These are phyloP conservation scores for Heterohyrax brucei DNA, from an alignment of 2,797 vertebrate species.

Conservation along the genomic window DNA sequence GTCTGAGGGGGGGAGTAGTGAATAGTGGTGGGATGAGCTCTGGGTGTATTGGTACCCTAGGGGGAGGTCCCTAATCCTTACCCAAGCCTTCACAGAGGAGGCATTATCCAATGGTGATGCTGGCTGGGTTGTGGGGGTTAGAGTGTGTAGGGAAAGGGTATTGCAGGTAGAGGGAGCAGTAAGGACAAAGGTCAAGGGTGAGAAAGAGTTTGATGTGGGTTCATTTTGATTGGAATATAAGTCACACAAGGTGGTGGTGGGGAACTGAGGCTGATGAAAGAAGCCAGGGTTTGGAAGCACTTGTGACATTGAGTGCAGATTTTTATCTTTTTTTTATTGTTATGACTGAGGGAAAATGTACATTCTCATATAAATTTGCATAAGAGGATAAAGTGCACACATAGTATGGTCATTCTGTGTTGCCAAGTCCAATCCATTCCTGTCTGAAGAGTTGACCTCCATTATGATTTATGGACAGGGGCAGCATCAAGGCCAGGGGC, in stretches of 20 bases:
- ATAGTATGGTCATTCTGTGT: too few relatives aligned
- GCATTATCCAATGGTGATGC: too few relatives aligned
- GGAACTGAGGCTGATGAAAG: neutral
- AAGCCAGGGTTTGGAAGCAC: accelerated
- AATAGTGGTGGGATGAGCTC: neutral
- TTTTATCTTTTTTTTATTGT: neutral
- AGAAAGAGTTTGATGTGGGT: neutral
- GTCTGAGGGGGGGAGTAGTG: neutral
- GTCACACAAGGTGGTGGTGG: neutral
- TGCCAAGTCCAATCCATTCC: too few relatives aligned
- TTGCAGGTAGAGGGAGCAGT: neutral
- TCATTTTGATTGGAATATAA: neutral
- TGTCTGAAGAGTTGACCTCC: too few relatives aligned
- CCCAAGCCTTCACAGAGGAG: neutral
- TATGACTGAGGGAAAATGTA: too few relatives aligned
- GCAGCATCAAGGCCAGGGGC: too few relatives aligned
- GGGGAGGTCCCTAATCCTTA: neutral
- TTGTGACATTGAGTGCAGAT: neutral
- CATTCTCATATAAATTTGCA: too few relatives aligned
- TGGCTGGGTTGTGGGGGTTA: neutral
- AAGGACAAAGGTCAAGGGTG: neutral
- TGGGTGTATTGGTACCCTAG: neutral
- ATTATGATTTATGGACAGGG: too few relatives aligned
- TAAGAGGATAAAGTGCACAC: too few relatives aligned
- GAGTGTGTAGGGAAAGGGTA: neutral